Conservation (phyloP, 2,797 vertebrate genomes). For the Vultur gryphus region DNA sequence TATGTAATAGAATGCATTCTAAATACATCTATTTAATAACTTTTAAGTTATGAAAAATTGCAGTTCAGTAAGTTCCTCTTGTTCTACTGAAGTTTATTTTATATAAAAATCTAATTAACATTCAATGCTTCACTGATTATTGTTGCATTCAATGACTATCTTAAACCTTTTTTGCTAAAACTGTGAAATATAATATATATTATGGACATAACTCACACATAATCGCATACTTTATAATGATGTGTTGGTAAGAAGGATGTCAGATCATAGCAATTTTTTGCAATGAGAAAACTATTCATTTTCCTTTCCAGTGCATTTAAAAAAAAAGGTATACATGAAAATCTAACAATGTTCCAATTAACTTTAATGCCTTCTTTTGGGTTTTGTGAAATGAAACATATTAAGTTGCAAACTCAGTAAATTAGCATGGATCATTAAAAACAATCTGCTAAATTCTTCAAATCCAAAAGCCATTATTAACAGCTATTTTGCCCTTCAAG, state of each 20-base stretch:
- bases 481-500: not conserved
- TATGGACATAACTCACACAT: not conserved
- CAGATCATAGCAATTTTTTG: not conserved
- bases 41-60: not conserved
- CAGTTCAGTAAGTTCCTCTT: not conserved
- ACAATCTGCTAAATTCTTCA: not conserved
- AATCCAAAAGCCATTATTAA: not conserved
- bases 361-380: not conserved
- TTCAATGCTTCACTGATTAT: not conserved
- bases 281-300: not conserved
- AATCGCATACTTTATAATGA: not conserved
- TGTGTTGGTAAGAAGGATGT: not conserved
- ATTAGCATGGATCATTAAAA: not conserved
- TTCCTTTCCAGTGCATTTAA: not conserved
- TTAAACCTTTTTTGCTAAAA: not conserved
- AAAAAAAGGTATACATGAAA: not conserved
- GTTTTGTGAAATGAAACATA: not conserved
- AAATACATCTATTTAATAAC: not conserved
- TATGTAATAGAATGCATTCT: not conserved
- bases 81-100: not conserved
- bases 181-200: not conserved
- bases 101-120: not conserved
- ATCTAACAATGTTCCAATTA: not conserved
- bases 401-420: not conserved
- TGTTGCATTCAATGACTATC: not conserved